Evolutionary conservation across 2,888 invertebrate species (phyloP), one percentile per base, ranked within the genome.

Genomic region (Frankliniella fusca): DNA sequence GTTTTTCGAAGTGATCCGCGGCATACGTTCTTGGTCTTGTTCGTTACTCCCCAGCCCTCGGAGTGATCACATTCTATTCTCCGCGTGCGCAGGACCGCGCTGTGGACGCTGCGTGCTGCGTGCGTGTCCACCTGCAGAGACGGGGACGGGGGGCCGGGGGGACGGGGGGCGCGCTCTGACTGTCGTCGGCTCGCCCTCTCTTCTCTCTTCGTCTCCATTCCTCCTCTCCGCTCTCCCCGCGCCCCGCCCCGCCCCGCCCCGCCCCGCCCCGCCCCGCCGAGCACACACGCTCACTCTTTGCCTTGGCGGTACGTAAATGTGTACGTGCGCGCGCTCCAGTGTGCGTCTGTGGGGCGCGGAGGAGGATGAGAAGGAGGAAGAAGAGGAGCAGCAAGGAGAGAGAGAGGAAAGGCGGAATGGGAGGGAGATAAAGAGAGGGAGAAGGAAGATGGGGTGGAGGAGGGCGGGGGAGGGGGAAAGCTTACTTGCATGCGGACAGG

Each of bases 401-500:
- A 27, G 70, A 76, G 70, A 27, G 70, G 27, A 23, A 23, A 54
- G 54, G 20, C 15, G 54, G 70, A 70, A 23, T 23, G n/a, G 18
- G 23, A 23, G 70, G 23, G 23, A 23, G 70, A 70, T 20, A 76
- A 11, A 76, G 70, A 23, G 70, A 27, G 23, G 27, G 70, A 23
- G 27, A 27, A 12, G 12, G 70, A 76, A 27, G 70, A 76, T 5
- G 9, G 70, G 70, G 20, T 20, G 54, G 54, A 20, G 70, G 70
- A 1, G 70, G 11, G 70, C 2, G 23, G 23, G 70, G 70, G 23
- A 11, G 70, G 70, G 8, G 70, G 70, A 12, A 12, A 27, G 70
- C 70, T 76, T 76, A 76, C 70, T 76, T 76, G 70, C 70, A 76
- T 23, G 70, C 70, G 70, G 70, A 76, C 70, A 76, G 70, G 70